Base-by-base conservation (phyloP, 2,797 vertebrate species). In the Mus caroli region DNA sequence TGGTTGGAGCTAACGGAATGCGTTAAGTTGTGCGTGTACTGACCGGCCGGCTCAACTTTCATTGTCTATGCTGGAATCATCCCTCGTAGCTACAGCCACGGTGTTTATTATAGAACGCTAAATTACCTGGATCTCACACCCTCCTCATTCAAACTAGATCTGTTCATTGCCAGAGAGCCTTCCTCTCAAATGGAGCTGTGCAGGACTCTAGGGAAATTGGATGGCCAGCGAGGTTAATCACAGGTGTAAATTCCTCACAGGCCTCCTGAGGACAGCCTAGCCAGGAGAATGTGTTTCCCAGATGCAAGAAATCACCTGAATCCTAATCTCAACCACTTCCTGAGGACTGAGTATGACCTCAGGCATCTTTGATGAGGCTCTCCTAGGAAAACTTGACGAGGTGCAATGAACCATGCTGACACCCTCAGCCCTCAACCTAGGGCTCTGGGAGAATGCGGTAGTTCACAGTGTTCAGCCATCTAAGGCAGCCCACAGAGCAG, bases 211-310 rank as follows among this genome's bases (percentile, higher is more conserved):
- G 69, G 84, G 92, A 90, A 93, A 94, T 79, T 3, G 60, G 94
- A 91, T 76, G 34, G 60, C 46, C 64, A 28, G 60, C 91, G 89
- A 94, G 90, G 89, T 91, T 77, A 93, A 60, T 97, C 95, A 85
- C 69, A 96, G 83, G 82, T 88, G 37, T 96, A 96, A 93, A 93
- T 97, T 98, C 97, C n/a, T 95, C 95, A 82, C 8, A 34, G 80
- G n/a, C 22, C 87, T 60, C 80, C 19, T 2, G 91, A 94, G 73
- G 31, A 69, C 2, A 4, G 37, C 37, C 80, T 20, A 31, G 69
- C 19, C 69, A 20, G 69, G n/a, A 97, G 60, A 96, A 95, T 43
- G 73, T 56, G 34, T 90, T 92, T 69, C 56, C 62, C 93, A 50
- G 85, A 94, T 94, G 71, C 28, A 62, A 46, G 82, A 78, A 75